Conservation (phyloP, 2,797 vertebrate genomes). For the Periophthalmus magnuspinnatus region DNA sequence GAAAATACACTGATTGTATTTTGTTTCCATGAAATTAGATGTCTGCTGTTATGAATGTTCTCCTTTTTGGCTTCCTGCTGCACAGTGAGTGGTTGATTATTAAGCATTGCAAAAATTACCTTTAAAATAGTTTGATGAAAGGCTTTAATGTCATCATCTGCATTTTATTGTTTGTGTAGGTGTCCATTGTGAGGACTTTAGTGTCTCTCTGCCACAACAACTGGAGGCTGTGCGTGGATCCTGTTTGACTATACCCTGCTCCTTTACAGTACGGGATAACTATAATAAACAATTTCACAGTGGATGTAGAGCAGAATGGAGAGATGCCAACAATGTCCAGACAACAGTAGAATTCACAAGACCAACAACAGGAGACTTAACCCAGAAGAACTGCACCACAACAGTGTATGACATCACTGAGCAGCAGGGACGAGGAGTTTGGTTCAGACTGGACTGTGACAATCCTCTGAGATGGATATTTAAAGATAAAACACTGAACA, state of each 20-base stretch:
- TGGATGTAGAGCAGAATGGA: slow-evolving; percentile 19
- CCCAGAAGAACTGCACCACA: not conserved
- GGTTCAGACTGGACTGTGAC: slow-evolving; percentile 5
- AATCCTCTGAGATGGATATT: accelerated
- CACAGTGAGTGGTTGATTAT: slow-evolving; percentile 21
- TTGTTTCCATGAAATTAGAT: slow-evolving; percentile 14
- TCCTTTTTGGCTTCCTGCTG: slow-evolving; percentile 21
- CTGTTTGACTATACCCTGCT: slow-evolving; percentile 53
- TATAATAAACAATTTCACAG: accelerated
- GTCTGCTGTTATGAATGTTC: slow-evolving; percentile 15
- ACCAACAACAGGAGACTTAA: slow-evolving; percentile 3
- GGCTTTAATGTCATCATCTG: not conserved
- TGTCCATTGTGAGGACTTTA: not conserved
- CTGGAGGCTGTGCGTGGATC: slow-evolving; percentile 33
- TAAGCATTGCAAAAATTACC: no score
- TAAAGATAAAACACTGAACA: accelerated
- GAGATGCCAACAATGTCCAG: accelerated
- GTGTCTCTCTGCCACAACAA: not conserved
- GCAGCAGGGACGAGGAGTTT: not conserved
- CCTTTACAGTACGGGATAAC: accelerated
- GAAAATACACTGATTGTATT: not conserved
- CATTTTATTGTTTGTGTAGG: slow-evolving; percentile 28
- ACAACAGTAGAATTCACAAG: not conserved
- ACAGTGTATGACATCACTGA: not conserved
- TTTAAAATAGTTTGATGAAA: not conserved